Evolutionary conservation across 2,888 invertebrate genomes (phyloP).

Genomic region (Rotaria macrura): DNA sequence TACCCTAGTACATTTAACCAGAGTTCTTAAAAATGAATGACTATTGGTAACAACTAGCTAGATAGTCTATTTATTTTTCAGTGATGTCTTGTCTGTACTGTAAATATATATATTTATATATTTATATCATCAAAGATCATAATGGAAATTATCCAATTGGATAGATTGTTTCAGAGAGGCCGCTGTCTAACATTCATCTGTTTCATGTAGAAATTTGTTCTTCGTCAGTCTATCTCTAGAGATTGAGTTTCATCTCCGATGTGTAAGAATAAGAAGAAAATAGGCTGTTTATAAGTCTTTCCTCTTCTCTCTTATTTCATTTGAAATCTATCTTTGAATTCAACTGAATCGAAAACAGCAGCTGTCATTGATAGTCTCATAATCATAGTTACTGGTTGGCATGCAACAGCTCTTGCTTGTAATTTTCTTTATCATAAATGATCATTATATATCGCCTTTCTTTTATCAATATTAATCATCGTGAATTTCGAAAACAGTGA

Average conservation of each 20-base stretch:
- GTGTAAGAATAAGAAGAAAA: background rate
- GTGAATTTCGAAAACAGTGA: background rate
- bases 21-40: background rate
- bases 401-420: background rate
- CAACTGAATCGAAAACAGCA: background rate
- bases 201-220: background rate
- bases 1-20: background rate
- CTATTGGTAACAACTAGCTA: background rate
- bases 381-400: background rate
- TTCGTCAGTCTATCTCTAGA: background rate
- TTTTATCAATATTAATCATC: background rate
- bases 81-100: background rate
- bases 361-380: background rate
- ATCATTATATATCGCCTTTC: background rate
- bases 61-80: background rate
- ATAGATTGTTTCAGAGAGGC: background rate
- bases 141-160: background rate
- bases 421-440: background rate
- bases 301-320: background rate
- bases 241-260: background rate
- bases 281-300: no score
- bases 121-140: background rate
- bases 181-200: background rate
- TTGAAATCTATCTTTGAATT: background rate
- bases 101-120: background rate